Evolutionary conservation across 2,888 invertebrate species (phyloP).

Genomic region (Parnassius apollo): DNA sequence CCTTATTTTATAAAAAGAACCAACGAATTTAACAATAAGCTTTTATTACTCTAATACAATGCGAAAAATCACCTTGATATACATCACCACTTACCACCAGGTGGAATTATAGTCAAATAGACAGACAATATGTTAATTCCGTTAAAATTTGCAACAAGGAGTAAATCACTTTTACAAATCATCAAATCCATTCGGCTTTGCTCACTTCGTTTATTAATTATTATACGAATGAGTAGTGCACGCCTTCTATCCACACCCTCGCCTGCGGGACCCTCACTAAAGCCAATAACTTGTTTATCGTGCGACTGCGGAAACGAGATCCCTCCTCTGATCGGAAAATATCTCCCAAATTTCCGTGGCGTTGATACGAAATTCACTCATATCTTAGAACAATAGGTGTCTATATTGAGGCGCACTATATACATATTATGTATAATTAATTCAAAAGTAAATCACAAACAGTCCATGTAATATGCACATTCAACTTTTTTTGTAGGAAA

Average conservation of each 20-base stretch:
- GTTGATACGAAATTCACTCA: slow-evolving; percentile 23
- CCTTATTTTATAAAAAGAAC: too few relatives aligned
- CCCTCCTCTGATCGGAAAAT: slow-evolving; percentile 66
- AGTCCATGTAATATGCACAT: too few relatives aligned
- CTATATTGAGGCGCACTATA: too few relatives aligned
- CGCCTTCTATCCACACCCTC: slow-evolving; percentile 29
- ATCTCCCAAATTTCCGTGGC: slow-evolving; percentile 59
- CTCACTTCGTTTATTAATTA: slow-evolving; percentile 71
- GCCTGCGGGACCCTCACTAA: slow-evolving; percentile 45
- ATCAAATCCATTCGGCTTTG: slow-evolving; percentile 59
- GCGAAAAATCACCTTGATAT: too few relatives aligned
- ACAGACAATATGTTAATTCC: background rate
- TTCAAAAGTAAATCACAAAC: too few relatives aligned
- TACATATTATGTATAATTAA: too few relatives aligned
- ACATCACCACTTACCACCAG: too few relatives aligned
- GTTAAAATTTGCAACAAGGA: slow-evolving; percentile 4
- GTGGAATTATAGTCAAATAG: too few relatives aligned
- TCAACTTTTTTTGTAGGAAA: too few relatives aligned
- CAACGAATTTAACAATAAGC: too few relatives aligned
- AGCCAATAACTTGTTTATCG: slow-evolving; percentile 73
- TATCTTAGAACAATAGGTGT: too few relatives aligned
- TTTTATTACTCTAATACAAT: too few relatives aligned
- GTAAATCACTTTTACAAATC: slow-evolving; percentile 52
- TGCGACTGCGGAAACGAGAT: slow-evolving; percentile 69
- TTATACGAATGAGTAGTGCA: slow-evolving; percentile 56